Base-by-base conservation (phyloP, 2,797 vertebrate genomes). In the Scyliorhinus canicula region DNA sequence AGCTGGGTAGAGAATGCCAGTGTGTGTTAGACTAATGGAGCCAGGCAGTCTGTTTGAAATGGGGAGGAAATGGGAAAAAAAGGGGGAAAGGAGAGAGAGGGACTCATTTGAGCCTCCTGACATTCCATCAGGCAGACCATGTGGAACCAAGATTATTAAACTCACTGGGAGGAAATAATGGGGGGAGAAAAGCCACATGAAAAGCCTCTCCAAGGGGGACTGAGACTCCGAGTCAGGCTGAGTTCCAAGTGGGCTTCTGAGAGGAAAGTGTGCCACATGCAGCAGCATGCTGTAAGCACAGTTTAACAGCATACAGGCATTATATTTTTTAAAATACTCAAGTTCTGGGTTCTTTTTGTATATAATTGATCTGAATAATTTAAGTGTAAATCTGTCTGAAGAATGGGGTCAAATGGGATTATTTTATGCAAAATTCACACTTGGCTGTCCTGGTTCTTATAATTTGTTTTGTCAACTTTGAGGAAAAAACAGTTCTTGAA, bases 31-130 rank as follows among this genome's bases (percentile, higher is more conserved):
- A 40, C n/a, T 65, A 21, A 7, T 44, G 60, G 93, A 71, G 44
- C 55, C 93, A 74, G 50, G 67, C 93, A 94, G 67, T 50, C 93
- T 74, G 93, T 94, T 74, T 69, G 67, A 94, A 94, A 94, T 93
- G 16, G 47, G 93, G 44, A 52, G 93, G 44, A 94, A 94, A 65
- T 31, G 67, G n/a, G n/a, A n/a, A 69, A 47, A 93, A 47, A 67
- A 47, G 16, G 55, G 60, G 21, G 88, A n/a, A 44, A 63, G 47
- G 91, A 69, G 47, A 74, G 60, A 44, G 63, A 71, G 47, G 31
- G n/a, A 67, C 26, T 69, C 40, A 21, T 93, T 93, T 44, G 24
- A 47, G 63, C 69, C 91, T 69, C 60, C 40, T 93, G 91, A 93
- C 91, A 67, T 67, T 69, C 24, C 63, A 93, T 93, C 63, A 67